phyloP scores from a whole-genome alignment of 2,797 vertebrate genomes.

The Phataginus tricuspis region DNA sequence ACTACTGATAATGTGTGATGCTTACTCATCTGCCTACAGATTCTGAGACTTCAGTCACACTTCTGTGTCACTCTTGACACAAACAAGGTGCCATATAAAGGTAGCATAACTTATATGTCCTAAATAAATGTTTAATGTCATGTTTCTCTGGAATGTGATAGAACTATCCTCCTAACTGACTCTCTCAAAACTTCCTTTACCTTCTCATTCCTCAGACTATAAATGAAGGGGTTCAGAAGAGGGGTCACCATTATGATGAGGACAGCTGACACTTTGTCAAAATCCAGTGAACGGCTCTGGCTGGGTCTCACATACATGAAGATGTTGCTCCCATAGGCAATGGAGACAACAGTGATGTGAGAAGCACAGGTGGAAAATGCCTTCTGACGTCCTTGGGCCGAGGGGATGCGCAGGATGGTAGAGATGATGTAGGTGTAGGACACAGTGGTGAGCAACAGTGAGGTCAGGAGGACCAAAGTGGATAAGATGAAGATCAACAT shows the following conservation, averaged over 20 bases:
- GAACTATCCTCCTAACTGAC: not conserved
- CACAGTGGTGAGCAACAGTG: not conserved
- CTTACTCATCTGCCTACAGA: not conserved
- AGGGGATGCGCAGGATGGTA: not conserved
- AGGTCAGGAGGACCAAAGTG: not conserved
- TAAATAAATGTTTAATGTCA: not conserved
- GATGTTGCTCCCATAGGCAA: not conserved
- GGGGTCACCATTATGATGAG: not conserved
- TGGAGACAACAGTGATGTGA: not conserved
- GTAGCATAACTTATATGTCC: not conserved
- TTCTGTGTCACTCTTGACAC: not conserved
- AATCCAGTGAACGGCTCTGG: not conserved
- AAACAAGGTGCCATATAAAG: not conserved
- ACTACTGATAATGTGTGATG: not conserved
- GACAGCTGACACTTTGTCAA: not conserved
- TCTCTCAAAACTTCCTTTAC: not conserved
- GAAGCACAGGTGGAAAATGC: not conserved
- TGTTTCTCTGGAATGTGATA: not conserved
- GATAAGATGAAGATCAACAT: conserved; percentile 47
- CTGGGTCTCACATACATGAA: conserved; percentile 46
- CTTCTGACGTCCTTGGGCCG: not conserved
- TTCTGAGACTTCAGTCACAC: not conserved
- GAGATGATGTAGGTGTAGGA: not conserved
- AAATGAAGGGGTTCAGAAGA: not conserved
- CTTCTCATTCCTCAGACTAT: not conserved